Base-by-base conservation (phyloP, 2,113 vertebrate genomes). In the Pollimyrus isidori region DNA sequence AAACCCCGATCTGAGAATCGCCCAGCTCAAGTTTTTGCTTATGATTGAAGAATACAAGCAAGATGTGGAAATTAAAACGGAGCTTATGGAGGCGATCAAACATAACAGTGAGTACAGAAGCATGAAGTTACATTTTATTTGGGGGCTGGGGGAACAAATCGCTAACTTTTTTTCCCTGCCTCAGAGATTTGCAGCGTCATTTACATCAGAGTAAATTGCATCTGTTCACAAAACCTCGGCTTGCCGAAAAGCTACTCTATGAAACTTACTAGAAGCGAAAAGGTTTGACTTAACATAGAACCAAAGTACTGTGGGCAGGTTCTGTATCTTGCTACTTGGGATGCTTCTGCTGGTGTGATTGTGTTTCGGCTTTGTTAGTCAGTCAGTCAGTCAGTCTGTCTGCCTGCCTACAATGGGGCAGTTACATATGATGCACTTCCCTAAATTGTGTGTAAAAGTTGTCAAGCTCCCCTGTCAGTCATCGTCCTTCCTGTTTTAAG, bases 1-100 rank as follows among this genome's bases (percentile, higher is more conserved):
- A 94, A 99, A 98, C 96, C 98, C 98, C 0, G 97, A 98, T 90
- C 96, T 99, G 90, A 95, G 97, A 93, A 99, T 99, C 93, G 98
- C 98, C 0, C 98, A 99, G 96, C 96, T 98, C 19, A 98, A 98
- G 92, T 99, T 99, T 90, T 93, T 98, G 91, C 97, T 99, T 76
- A 97, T 97, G 30, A 95, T 98, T 52, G 96, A 97, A 21, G 96
- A 96, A 2, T 97, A 98, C 91, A 94, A 95, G 50, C 96, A 96
- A 65, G 97, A 99, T 76, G 95, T 94, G 21, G 95, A 94, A 90
- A 96, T 97, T 86, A 96, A 97, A 90, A 96, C 96, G 0, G 97
- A 99, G 95, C 96, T 99, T 91, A 98, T 99, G 98, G 97, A 97
- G 48, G 96, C 98, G 84, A 96, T 99, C 92, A 97, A 96, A 89